A percentile compares a stretch with the other conserved stretches of the same genome.
phyloP scores from a whole-genome alignment of 2,113 vertebrate species.

The Oplegnathus fasciatus region DNA sequence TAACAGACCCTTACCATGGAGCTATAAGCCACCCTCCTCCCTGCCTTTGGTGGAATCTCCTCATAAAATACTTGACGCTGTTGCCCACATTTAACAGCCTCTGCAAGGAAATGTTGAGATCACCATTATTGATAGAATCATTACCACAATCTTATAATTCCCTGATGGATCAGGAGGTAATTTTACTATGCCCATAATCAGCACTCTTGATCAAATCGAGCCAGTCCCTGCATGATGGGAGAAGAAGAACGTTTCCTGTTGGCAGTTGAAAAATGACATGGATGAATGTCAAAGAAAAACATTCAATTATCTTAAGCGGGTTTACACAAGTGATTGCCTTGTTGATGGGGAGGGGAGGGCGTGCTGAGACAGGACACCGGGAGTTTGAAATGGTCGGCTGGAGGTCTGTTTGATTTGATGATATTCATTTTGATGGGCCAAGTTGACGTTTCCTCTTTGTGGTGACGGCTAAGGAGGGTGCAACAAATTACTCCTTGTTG shows the following conservation, averaged over 20 bases:
- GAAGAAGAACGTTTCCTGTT: conserved; percentile 47
- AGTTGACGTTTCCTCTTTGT: conserved; percentile 76
- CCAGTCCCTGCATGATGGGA: conserved; percentile 21
- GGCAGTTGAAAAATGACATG: conserved; percentile 55
- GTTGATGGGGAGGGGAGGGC: conserved; percentile 31
- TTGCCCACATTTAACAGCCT: conserved; percentile 32
- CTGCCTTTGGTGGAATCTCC: not conserved
- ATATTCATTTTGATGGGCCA: conserved; percentile 63
- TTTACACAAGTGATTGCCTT: conserved; percentile 70
- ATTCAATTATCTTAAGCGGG: conserved; percentile 68
- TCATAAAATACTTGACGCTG: conserved; percentile 20
- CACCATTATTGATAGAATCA: conserved; percentile 57
- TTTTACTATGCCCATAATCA: conserved; percentile 59
- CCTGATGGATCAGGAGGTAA: conserved; percentile 43
- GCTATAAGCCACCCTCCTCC: not conserved
- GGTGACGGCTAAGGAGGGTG: conserved; percentile 57
- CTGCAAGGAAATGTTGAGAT: conserved; percentile 43
- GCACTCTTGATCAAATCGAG: conserved; percentile 41
- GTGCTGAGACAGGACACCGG: not conserved
- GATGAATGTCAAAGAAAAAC: conserved; percentile 74
- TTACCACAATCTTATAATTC: conserved; percentile 63
- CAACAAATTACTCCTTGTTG: conserved; percentile 73
- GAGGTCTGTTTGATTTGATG: conserved; percentile 53
- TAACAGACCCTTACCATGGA: not conserved
- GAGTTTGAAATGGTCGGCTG: conserved; percentile 15